A percentile compares a stretch with the other conserved stretches of the same genome.
phyloP scores from a whole-genome alignment of 2,797 vertebrate species.

The Loris lydekkerianus region DNA sequence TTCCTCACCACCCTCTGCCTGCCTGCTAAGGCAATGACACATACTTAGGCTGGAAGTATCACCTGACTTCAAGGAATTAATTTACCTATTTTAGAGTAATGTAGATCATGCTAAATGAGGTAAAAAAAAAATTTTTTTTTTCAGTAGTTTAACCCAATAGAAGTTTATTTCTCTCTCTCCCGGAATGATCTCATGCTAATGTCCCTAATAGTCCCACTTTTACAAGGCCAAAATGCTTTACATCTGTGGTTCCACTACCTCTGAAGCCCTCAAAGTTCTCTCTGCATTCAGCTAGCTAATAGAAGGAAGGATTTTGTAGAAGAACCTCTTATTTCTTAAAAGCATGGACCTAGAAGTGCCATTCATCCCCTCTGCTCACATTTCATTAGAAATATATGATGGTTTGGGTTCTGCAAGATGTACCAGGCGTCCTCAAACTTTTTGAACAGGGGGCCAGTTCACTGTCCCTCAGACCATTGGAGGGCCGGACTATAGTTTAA shows the following conservation, averaged over 20 bases:
- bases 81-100: not conserved
- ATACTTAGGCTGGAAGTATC: not conserved
- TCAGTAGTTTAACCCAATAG: not conserved
- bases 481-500: too few relatives aligned
- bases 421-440: too few relatives aligned
- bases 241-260: not conserved
- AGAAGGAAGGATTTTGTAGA: not conserved
- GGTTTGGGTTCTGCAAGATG: not conserved
- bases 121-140: too few relatives aligned
- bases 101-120: not conserved
- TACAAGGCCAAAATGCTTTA: not conserved
- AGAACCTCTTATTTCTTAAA: not conserved
- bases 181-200: conserved; percentile 14
- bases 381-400: not conserved
- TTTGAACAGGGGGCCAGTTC: too few relatives aligned
- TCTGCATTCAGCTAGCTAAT: not conserved
- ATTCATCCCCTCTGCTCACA: not conserved
- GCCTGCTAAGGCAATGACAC: not conserved
- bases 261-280: not conserved
- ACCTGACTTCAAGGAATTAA: not conserved
- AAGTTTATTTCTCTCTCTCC: not conserved
- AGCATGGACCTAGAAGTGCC: not conserved
- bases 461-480: too few relatives aligned
- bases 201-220: not conserved
- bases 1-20: not conserved